Percentiles rank a stretch among this genome's conserved stretches.
These are phyloP conservation scores for Pangasius djambal DNA, from an alignment of 2,797 vertebrate species.

Conservation along the genomic window DNA sequence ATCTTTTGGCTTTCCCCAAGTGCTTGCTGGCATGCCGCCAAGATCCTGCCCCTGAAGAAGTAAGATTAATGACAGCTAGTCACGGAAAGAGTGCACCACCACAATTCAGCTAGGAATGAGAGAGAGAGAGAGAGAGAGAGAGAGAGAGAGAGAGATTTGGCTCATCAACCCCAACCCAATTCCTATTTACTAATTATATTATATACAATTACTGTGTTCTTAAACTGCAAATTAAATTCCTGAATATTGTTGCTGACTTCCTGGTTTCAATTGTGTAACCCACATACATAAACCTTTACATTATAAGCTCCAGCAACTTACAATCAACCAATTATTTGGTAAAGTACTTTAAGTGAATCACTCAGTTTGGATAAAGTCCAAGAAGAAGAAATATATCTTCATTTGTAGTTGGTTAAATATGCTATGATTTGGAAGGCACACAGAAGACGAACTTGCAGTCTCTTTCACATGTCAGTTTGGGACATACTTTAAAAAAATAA, in stretches of 20 bases:
- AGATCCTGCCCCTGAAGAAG: slow-evolving; percentile 77
- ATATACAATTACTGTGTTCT: not conserved
- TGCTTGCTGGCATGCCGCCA: slow-evolving; percentile 73
- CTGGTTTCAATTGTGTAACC: not conserved
- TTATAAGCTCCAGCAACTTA: not conserved
- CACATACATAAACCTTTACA: not conserved
- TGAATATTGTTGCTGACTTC: not conserved
- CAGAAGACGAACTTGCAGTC: not conserved
- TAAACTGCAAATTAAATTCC: not conserved
- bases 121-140: not conserved
- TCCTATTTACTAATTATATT: not conserved
- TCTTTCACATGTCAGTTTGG: not conserved
- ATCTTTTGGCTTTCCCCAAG: slow-evolving; percentile 69
- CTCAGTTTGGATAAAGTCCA: not conserved
- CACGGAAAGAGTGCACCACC: slow-evolving; percentile 76
- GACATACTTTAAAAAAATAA: no score
- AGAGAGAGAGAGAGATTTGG: not conserved
- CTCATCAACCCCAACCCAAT: not conserved
- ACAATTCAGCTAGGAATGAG: slow-evolving; percentile 4
- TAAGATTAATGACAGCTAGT: slow-evolving; percentile 85
- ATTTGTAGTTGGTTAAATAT: not conserved
- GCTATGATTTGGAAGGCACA: not conserved
- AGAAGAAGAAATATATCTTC: not conserved
- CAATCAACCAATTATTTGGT: not conserved
- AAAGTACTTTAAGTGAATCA: not conserved